Conservation (phyloP, 2,888 invertebrate species). For the Dolichomitus sp. region DNA sequence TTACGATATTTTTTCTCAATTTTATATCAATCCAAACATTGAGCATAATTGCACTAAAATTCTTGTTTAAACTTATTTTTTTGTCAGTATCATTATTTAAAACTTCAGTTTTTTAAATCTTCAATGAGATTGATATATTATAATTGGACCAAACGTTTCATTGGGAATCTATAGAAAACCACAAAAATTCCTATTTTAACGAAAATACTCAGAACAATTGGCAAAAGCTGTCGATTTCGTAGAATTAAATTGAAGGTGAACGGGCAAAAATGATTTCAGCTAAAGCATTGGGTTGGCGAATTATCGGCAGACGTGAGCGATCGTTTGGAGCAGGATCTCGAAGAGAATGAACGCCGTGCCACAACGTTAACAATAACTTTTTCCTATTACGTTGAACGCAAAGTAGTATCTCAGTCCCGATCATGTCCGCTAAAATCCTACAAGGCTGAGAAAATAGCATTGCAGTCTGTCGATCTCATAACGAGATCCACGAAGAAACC, state of each 20-base stretch:
- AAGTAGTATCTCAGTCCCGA: conserved; percentile 87
- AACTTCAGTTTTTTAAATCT: too few species aligned
- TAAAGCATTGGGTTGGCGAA: conserved; percentile 93
- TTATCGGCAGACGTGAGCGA: conserved; percentile 94
- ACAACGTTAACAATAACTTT: conserved; percentile 93
- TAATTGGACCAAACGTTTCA: too few species aligned
- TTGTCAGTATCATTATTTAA: too few species aligned
- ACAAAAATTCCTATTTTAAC: too few species aligned
- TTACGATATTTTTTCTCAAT: conserved; percentile 9
- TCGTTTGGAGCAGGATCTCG: conserved; percentile 92
- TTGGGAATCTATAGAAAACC: too few species aligned
- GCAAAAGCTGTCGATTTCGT: too few species aligned
- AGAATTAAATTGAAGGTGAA: too few species aligned
- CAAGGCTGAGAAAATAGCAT: conserved; percentile 90
- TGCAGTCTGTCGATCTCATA: conserved; percentile 90
- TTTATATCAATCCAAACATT: background rate
- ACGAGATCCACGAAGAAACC: conserved; percentile 88
- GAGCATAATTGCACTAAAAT: too few species aligned
- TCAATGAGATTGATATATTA: too few species aligned
- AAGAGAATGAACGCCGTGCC: conserved; percentile 94
- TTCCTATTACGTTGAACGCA: conserved; percentile 74
- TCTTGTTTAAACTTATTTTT: too few species aligned
- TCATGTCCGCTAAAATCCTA: conserved; percentile 89
- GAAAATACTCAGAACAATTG: too few species aligned
- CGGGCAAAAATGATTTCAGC: conserved; percentile 75